Conservation (phyloP, 2,113 vertebrate species). For the Psittacus erithacus region DNA sequence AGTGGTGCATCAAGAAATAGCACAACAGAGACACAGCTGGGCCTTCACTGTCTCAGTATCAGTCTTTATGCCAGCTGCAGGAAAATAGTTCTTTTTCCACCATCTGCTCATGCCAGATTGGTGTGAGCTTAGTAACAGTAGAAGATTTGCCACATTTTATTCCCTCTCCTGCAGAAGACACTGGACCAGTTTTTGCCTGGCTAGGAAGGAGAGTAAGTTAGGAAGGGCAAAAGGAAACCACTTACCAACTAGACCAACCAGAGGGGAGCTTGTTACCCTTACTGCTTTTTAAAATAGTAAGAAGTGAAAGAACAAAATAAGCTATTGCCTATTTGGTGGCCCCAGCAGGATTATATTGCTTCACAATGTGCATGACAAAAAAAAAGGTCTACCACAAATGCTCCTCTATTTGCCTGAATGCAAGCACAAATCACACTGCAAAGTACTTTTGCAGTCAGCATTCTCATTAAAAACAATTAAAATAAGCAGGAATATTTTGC, state of each 20-base stretch:
- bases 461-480: background rate
- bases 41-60: background rate
- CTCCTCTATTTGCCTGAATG: background rate
- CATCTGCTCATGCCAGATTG: background rate
- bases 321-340: background rate
- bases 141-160: background rate
- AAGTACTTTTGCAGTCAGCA: background rate
- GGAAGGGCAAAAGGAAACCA: background rate
- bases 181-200: background rate
- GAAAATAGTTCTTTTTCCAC: background rate
- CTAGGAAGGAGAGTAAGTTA: background rate
- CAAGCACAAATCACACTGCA: background rate
- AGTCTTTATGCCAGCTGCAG: background rate
- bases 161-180: background rate
- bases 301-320: background rate
- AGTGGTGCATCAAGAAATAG: background rate
- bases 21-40: background rate
- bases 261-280: background rate
- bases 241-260: background rate
- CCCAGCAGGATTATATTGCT: background rate
- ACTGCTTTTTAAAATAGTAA: background rate
- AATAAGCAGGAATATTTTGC: background rate
- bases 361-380: background rate
- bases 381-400: background rate
- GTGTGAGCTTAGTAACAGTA: background rate